These are phyloP conservation scores for Thysanoteuthis rhombus DNA, from an alignment of 2,888 invertebrate species.

Conservation along the genomic window DNA sequence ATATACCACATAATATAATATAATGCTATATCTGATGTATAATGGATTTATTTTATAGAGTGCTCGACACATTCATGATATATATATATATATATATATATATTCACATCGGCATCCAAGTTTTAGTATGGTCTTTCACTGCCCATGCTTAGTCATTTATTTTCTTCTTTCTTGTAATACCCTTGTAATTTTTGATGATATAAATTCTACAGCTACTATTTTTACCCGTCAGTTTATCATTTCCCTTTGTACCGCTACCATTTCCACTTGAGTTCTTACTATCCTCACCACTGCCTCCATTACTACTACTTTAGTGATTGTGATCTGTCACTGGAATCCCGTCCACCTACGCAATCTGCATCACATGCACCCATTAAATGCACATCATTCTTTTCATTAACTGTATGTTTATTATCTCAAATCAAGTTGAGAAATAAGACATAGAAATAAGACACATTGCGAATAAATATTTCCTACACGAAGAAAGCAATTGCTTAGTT, in stretches of 20 bases:
- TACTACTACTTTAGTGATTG: background rate
- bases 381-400: background rate
- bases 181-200: background rate
- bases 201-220: background rate
- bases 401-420: background rate
- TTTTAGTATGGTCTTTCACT: too few relatives aligned
- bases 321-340: background rate
- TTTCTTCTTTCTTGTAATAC: background rate
- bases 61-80: too few relatives aligned
- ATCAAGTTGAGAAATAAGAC: background rate
- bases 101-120: too few relatives aligned
- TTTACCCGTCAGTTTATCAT: background rate
- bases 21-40: too few relatives aligned
- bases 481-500: background rate
- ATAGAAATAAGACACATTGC: background rate
- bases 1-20: too few relatives aligned
- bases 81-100: too few relatives aligned
- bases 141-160: background rate
- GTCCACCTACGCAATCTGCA: background rate
- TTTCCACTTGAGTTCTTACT: background rate
- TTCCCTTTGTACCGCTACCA: background rate
- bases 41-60: too few relatives aligned
- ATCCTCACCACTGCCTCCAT: background rate
- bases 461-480: background rate
- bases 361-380: background rate